Conservation (phyloP, 2,797 vertebrate genomes). For the Calcarius lapponicus region DNA sequence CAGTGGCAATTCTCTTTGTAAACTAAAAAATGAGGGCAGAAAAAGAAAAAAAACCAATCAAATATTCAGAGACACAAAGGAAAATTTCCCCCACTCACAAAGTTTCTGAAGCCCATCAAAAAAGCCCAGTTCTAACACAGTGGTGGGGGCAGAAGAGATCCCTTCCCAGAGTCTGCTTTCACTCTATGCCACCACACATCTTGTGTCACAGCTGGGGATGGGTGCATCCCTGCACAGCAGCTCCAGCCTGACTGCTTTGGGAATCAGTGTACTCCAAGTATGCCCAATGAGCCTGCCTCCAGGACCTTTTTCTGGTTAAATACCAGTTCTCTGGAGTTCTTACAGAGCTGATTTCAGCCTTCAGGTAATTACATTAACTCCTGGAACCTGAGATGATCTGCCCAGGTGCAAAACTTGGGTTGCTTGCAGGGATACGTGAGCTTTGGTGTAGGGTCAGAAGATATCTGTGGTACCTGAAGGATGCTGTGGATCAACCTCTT, state of each 20-base stretch:
- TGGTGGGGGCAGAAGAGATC: background rate
- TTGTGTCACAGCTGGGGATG: background rate
- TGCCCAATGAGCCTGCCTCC: background rate
- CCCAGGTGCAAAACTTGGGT: background rate
- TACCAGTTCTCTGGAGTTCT: background rate
- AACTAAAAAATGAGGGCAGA: background rate
- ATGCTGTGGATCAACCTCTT: background rate
- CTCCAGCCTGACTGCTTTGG: background rate
- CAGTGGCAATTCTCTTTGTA: background rate
- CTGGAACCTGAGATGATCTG: background rate
- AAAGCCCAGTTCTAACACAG: background rate
- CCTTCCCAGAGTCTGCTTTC: background rate
- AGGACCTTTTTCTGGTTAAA: background rate
- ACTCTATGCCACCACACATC: accelerated
- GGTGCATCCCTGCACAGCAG: accelerated
- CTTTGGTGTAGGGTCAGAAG: background rate
- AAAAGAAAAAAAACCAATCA: background rate
- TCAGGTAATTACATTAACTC: background rate
- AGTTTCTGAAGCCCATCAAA: background rate
- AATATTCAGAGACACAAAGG: background rate
- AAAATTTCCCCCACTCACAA: background rate
- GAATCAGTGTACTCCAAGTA: accelerated
- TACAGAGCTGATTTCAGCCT: background rate
- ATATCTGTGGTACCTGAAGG: background rate
- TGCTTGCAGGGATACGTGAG: background rate